Percentiles rank a stretch among this genome's conserved stretches.
Conservation (phyloP, 2,888 invertebrate species). For the Crematogaster levior region DNA sequence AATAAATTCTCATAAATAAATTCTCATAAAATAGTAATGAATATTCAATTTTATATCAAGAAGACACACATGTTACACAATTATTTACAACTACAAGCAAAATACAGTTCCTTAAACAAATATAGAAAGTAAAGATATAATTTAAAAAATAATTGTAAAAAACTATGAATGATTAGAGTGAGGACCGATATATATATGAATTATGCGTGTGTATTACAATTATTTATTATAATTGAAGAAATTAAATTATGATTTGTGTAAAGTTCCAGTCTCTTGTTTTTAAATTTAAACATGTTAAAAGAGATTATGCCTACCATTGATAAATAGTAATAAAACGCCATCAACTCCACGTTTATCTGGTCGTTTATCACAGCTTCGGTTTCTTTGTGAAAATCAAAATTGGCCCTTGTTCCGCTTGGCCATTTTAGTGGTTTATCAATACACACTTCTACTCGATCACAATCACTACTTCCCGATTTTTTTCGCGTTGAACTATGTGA, state of each 20-base stretch:
- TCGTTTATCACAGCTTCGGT: conserved; percentile 87
- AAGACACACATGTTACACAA: too few relatives aligned
- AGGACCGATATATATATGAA: too few relatives aligned
- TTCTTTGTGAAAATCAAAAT: conserved; percentile 84
- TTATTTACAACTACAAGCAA: not conserved
- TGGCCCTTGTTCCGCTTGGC: conserved; percentile 73
- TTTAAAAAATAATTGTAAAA: not conserved
- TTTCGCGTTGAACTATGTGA: not conserved
- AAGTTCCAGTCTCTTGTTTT: not conserved
- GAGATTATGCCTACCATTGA: conserved; percentile 86
- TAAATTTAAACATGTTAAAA: not conserved
- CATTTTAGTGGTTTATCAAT: conserved; percentile 72
- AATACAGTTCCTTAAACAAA: not conserved
- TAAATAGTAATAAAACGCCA: conserved; percentile 88
- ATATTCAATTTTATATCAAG: not conserved
- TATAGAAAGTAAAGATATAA: not conserved
- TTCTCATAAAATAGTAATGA: not conserved
- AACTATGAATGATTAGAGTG: not conserved
- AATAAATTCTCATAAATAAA: too few relatives aligned
- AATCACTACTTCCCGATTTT: not conserved
- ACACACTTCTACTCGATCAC: not conserved
- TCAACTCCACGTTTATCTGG: conserved; percentile 88
- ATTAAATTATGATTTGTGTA: not conserved
- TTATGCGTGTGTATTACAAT: too few relatives aligned
- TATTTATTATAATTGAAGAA: not conserved